Evolutionary conservation across 2,888 invertebrate species (phyloP), one percentile per base, ranked within the genome.

Genomic region (Tanytarsus gracilentus): DNA sequence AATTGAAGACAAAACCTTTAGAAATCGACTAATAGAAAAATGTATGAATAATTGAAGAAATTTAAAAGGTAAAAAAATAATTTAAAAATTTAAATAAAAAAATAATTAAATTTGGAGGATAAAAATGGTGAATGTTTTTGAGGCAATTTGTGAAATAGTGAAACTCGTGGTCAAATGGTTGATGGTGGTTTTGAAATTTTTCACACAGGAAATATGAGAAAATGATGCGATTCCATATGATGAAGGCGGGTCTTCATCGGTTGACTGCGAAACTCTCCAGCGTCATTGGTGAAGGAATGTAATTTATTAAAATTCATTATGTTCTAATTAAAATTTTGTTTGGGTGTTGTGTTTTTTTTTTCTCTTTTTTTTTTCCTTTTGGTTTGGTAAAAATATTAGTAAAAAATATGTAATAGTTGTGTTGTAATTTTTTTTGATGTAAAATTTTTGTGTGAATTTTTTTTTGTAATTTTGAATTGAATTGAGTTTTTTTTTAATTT

Each of bases 231-330:
- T 85, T 68, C 69, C 73, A 18, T 79, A 81, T 62, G 86, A 78
- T 81, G 11, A 72, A 72, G 30, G 81, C 81, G 36, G 86, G 86
- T 1, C 72, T 78, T 63, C 80, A 77, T 67, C 82, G 82, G 80
- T 79, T 61, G 77, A 83, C 70, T 86, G 86, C 66, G 69, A 76
- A n/a, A 74, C 73, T 27, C 71, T 81, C n/a, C 86, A 82, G 69
- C 70, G 73, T n/a, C 72, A 72, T 78, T 62, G 83, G 80, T 11
- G 72, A 77, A 62, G 82, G 82, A 9, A 68, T 86, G 30, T 72
- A n/a, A n/a, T n/a, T n/a, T n/a, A n/a, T n/a, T n/a, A n/a, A n/a
- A n/a, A n/a, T n/a, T n/a, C n/a, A n/a, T n/a, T n/a, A n/a, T n/a
- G n/a, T n/a, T n/a, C n/a, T n/a, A n/a, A n/a, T n/a, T n/a, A n/a